Percentiles rank a stretch among this genome's conserved stretches.
These are phyloP conservation scores for Barbus barbus DNA, from an alignment of 2,113 vertebrate species.

Conservation along the genomic window DNA sequence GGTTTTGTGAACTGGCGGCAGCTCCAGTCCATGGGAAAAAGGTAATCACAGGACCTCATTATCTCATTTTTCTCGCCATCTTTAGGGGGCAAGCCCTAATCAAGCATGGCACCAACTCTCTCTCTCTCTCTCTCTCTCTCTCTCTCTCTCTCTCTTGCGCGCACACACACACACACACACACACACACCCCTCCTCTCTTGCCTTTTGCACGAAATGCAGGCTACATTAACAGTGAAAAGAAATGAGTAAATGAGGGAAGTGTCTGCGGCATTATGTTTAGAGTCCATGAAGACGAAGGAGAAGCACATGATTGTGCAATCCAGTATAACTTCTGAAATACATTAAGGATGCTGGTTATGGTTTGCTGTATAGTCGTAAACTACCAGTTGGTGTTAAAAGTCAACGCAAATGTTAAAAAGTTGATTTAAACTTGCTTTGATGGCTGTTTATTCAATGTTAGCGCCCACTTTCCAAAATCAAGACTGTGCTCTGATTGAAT, in stretches of 20 bases:
- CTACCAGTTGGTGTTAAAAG: neutral
- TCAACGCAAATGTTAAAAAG: neutral
- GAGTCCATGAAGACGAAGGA: slow-evolving; percentile 1
- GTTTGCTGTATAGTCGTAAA: neutral
- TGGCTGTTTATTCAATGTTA: neutral
- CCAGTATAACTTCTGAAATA: neutral
- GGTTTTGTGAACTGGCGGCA: slow-evolving; percentile 87
- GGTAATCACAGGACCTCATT: slow-evolving; percentile 84
- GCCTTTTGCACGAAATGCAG: neutral
- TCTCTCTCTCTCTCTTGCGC: slow-evolving; percentile 5
- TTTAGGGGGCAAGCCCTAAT: slow-evolving; percentile 79
- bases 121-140: slow-evolving; percentile 19
- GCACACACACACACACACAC: neutral
- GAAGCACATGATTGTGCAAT: neutral
- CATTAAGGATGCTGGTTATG: neutral
- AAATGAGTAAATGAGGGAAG: neutral
- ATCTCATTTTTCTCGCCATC: slow-evolving; percentile 85
- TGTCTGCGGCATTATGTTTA: neutral
- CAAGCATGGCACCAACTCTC: slow-evolving; percentile 70
- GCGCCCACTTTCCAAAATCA: neutral
- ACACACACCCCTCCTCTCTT: neutral
- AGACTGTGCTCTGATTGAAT: too few species aligned
- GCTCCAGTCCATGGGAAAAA: slow-evolving; percentile 85
- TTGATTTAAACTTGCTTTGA: neutral
- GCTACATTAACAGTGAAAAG: neutral